Base-by-base conservation (phyloP, 2,113 vertebrate species). In the Chroicocephalus ridibundus region DNA sequence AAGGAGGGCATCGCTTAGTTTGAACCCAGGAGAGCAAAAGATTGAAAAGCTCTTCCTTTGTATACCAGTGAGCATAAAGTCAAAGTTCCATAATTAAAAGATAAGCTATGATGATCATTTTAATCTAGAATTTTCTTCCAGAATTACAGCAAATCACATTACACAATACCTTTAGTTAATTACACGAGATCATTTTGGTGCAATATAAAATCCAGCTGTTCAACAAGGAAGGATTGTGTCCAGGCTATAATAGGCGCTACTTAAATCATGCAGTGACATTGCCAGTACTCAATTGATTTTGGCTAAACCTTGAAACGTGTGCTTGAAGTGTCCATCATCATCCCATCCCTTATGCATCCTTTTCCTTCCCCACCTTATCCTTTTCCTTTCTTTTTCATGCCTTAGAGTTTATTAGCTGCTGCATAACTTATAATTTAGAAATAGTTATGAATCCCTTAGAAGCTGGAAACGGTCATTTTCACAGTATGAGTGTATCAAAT, bases 181-280 rank as follows among this genome's bases (percentile, higher is more conserved):
- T 21, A 58, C 85, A 92, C 78, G 24, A 84, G 20, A 46, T 58
- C 0, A 47, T 57, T 95, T 92, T 83, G 70, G 13, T 47, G 21
- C 47, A 47, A 64, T 57, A 76, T 77, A 58, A 96, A 96, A 84
- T 82, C 7, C 77, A 94, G 69, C 61, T 93, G 65, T 95, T 94
- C 68, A 79, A 47, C 10, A 75, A 27, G n/a, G 42, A 32, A 14
- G 46, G 18, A 69, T 91, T 88, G 57, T 84, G 61, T 71, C 31
- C 19, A 32, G 49, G 13, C 17, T 70, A 6, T 51, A 77, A 85
- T 2, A 92, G 16, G 17, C 38, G 47, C 14, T 70, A 40, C 21
- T 80, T 88, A 86, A 77, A 90, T 88, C 32, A 81, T 70, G 29
- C 19, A 46, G 10, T 86, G 69, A 62, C 32, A 42, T 38, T 94